phyloP scores from a whole-genome alignment of 2,888 invertebrate genomes.

The Callyntrura guangdongensis region DNA sequence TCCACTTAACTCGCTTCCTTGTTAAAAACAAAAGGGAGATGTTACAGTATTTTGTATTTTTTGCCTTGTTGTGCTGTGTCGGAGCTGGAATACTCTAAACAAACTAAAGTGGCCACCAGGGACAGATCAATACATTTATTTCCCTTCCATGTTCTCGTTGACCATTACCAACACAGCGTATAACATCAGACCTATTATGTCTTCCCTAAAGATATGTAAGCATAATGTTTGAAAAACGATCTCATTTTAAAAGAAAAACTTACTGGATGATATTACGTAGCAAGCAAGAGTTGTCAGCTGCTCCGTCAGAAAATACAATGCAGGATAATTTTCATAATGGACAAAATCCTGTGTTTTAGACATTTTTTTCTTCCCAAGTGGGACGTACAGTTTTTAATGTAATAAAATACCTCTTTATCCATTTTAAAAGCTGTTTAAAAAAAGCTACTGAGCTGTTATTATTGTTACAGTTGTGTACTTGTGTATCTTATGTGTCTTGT shows the following conservation, averaged over 20 bases:
- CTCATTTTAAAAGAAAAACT: not conserved
- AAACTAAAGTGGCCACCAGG: slow-evolving; percentile 35
- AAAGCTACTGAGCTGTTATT: not conserved
- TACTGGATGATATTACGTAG: not conserved
- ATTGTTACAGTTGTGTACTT: too few relatives aligned
- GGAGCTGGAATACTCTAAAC: not conserved
- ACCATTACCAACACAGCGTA: not conserved
- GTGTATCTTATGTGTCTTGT: too few relatives aligned
- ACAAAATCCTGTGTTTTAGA: not conserved
- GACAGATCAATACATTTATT: slow-evolving; percentile 23
- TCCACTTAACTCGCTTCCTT: not conserved
- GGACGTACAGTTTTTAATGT: not conserved
- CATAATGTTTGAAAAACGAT: not conserved
- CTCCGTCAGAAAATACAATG: not conserved
- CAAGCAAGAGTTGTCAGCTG: too few relatives aligned
- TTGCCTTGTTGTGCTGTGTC: not conserved
- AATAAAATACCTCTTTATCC: not conserved
- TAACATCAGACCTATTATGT: too few relatives aligned
- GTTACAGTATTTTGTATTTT: not conserved
- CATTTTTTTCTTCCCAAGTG: not conserved
- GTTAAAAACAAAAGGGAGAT: not conserved
- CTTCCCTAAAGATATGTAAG: too few relatives aligned
- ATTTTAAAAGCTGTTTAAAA: not conserved
- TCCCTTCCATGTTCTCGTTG: not conserved
- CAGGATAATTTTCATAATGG: not conserved